Evolutionary conservation across 1,140 invertebrate genomes (phyloP).

Genomic region (Habropoda laboriosa): DNA sequence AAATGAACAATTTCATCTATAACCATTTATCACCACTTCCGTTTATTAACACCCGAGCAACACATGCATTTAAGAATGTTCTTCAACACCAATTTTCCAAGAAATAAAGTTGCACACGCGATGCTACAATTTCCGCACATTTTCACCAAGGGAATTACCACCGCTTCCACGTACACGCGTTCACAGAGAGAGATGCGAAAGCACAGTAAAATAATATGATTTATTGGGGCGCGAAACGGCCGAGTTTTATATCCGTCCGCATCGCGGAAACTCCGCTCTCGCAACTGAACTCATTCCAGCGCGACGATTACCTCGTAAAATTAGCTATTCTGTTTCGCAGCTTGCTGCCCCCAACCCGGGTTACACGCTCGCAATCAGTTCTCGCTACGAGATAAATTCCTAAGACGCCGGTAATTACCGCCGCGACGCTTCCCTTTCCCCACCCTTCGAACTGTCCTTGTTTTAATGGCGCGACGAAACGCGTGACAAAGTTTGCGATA

Average conservation of each 20-base stretch:
- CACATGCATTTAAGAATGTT: too few species aligned
- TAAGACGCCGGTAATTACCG: conserved; percentile 20
- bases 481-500: background rate
- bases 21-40: too few species aligned
- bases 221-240: conserved; percentile 23
- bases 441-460: background rate
- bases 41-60: too few species aligned
- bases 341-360: background rate
- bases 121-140: background rate
- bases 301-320: conserved; percentile 33
- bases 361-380: conserved; percentile 29
- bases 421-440: background rate
- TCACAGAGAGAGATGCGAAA: background rate
- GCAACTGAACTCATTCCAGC: conserved; percentile 9
- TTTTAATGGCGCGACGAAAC: conserved; percentile 8
- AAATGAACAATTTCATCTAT: too few species aligned
- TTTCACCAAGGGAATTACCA: conserved; percentile 7
- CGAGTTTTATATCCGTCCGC: conserved; percentile 40
- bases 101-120: too few species aligned
- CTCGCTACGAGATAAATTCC: conserved; percentile 28
- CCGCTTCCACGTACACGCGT: too few species aligned
- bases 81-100: too few species aligned
- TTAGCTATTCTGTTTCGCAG: conserved; percentile 37
- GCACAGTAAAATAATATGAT: conserved; percentile 26
- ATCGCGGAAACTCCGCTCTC: conserved; percentile 15